phyloP scores from a whole-genome alignment of 2,888 invertebrate species.

The Ectemnius cavifrons region DNA sequence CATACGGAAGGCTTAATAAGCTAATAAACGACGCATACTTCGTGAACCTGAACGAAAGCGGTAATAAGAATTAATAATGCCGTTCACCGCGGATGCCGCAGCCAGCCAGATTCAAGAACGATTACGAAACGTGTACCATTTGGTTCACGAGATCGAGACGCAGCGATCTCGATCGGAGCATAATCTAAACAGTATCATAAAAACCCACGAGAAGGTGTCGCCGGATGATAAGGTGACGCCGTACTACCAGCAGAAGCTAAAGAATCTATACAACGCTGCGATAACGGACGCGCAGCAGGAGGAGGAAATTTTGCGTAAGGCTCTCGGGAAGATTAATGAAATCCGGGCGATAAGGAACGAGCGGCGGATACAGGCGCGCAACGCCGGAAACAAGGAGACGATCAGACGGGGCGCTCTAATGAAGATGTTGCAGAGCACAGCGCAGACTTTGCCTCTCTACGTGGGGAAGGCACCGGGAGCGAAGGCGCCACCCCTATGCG shows the following conservation, averaged over 20 bases:
- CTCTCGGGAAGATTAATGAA: slow-evolving; percentile 92
- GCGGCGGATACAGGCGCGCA: slow-evolving; percentile 90
- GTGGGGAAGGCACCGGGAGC: slow-evolving; percentile 90
- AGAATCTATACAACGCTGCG: slow-evolving; percentile 88
- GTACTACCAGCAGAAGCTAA: slow-evolving; percentile 85
- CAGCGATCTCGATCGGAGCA: slow-evolving; percentile 89
- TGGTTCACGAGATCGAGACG: slow-evolving; percentile 90
- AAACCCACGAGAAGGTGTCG: slow-evolving; percentile 85
- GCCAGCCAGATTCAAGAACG: slow-evolving; percentile 90
- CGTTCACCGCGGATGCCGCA: slow-evolving; percentile 87
- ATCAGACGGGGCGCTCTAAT: slow-evolving; percentile 95
- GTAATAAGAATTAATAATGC: slow-evolving; percentile 80
- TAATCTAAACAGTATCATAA: slow-evolving; percentile 87
- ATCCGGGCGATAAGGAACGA: slow-evolving; percentile 94
- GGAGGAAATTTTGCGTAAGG: slow-evolving; percentile 89
- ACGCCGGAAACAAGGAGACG: slow-evolving; percentile 93
- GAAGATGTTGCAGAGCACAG: slow-evolving; percentile 96
- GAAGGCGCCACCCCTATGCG: slow-evolving; percentile 93
- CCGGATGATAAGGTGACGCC: slow-evolving; percentile 79
- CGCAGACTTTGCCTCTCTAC: slow-evolving; percentile 95
- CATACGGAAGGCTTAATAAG: neutral
- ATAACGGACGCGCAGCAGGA: slow-evolving; percentile 91
- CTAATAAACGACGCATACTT: neutral
- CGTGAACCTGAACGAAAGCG: no score
- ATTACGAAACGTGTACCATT: slow-evolving; percentile 86